Evolutionary conservation across 2,113 vertebrate genomes (phyloP), one percentile per base, ranked within the genome.

Genomic region (Columbina picui): DNA sequence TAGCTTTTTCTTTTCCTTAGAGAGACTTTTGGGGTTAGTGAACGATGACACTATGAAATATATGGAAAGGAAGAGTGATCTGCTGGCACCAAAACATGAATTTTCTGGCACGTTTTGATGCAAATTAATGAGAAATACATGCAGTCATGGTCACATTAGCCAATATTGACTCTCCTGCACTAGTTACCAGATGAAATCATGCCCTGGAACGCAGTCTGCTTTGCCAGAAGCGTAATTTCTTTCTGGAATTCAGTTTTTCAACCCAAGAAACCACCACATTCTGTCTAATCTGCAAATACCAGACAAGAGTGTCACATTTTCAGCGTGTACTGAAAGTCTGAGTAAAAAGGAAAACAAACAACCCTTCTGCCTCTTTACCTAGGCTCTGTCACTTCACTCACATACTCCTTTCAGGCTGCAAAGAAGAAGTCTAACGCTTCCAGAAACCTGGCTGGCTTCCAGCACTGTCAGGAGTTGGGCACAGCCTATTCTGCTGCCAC

Each of bases 61-160:
- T 39, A 90, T 38, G 76, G 67, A 68, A 94, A 91, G 85, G 83
- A 90, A 84, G 56, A 94, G 68, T 52, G 92, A 95, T 84, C 90
- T 89, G 27, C 30, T 96, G 92, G 92, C 92, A 90, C 57, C 11
- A 55, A 81, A 78, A 10, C 57, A 49, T 57, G 23, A 45, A 55
- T 93, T 95, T 95, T 95, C 92, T 90, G 86, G 86, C 92, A 89
- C 81, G 69, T 84, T 93, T 75, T 84, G 57, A 84, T 60, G 69
- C 84, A 93, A 94, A 94, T 55, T 92, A 95, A 96, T 96, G 90
- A 92, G 90, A 97, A 95, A 95, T 95, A 90, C 83, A 94, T 92
- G 57, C 83, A 90, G 60, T 84, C 39, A 52, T 60, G 65, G 52
- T 53, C 76, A 32, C 89, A 94, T 89, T 87, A 89, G 73, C 93